Percentiles rank a stretch among this genome's conserved stretches.
Evolutionary conservation across 2,113 vertebrate genomes (phyloP).

Genomic region (Cyanoramphus novaezelandiae): DNA sequence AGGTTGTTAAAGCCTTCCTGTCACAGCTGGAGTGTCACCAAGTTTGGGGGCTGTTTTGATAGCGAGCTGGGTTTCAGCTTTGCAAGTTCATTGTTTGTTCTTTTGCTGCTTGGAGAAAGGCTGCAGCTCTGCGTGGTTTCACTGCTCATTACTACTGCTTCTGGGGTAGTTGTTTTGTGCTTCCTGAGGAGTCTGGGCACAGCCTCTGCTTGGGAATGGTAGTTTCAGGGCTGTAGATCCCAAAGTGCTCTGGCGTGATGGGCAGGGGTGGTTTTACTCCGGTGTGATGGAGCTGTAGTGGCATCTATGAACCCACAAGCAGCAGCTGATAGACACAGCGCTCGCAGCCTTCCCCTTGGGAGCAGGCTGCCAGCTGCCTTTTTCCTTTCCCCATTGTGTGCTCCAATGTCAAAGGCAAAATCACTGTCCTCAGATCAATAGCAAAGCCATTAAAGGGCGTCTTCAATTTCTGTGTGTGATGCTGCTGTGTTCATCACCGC

Average conservation of each 20-base stretch:
- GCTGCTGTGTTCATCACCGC: neutral
- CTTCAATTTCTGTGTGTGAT: neutral
- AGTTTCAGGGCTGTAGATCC: rapidly evolving
- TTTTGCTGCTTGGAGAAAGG: neutral
- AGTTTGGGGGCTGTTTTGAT: neutral
- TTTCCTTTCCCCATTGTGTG: neutral
- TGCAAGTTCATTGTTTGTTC: neutral
- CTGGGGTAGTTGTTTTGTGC: rapidly evolving
- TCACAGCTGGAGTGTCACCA: neutral
- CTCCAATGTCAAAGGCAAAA: conserved; percentile 25
- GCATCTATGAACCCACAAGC: neutral
- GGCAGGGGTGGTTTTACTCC: rapidly evolving
- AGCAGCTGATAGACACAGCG: neutral
- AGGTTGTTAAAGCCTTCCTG: neutral
- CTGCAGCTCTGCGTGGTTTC: neutral
- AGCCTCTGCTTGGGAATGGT: neutral
- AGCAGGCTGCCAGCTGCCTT: neutral
- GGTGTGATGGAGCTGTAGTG: rapidly evolving
- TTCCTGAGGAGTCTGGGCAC: neutral
- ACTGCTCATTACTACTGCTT: rapidly evolving
- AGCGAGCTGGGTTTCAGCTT: neutral
- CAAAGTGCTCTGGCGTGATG: rapidly evolving
- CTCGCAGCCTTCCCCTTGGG: neutral
- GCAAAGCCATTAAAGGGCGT: neutral
- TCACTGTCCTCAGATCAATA: conserved; percentile 39